Evolutionary conservation across 1,140 invertebrate genomes (phyloP).

Genomic region (Saxidomus purpurata): DNA sequence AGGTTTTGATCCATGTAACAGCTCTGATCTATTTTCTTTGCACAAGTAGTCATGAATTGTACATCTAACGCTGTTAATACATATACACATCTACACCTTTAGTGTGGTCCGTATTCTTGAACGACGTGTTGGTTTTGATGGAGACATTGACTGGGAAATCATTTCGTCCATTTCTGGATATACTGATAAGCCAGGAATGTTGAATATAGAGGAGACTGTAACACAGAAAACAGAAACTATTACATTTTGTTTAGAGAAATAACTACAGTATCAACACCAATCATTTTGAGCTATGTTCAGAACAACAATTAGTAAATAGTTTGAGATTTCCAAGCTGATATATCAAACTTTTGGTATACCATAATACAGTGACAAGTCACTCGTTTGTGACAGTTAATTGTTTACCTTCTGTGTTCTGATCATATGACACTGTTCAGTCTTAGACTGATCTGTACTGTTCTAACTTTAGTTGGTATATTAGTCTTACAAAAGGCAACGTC

Average conservation of each 20-base stretch:
- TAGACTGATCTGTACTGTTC: too few relatives aligned
- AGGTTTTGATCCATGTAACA: too few relatives aligned
- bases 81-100: slow-evolving; percentile 71
- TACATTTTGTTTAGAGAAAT: background rate
- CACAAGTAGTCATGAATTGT: too few relatives aligned
- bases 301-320: background rate
- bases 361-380: too few relatives aligned
- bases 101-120: slow-evolving; percentile 82
- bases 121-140: slow-evolving; percentile 74
- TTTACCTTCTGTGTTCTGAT: too few relatives aligned
- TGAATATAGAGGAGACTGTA: slow-evolving; percentile 97
- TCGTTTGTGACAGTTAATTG: too few relatives aligned
- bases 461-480: too few relatives aligned
- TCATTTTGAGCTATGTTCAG: background rate
- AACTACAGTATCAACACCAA: background rate
- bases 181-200: slow-evolving; percentile 94
- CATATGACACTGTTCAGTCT: too few relatives aligned
- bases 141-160: slow-evolving; percentile 71
- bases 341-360: background rate
- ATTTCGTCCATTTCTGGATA: slow-evolving; percentile 89
- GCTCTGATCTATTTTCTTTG: too few relatives aligned
- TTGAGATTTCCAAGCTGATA: background rate
- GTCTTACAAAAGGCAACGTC: too few relatives aligned
- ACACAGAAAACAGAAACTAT: slow-evolving; percentile 78
- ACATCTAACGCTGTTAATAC: too few relatives aligned